Percentiles rank a stretch among this genome's conserved stretches.
Evolutionary conservation across 2,888 invertebrate species (phyloP).

Genomic region (Bursaphelenchus okinawaensis): DNA sequence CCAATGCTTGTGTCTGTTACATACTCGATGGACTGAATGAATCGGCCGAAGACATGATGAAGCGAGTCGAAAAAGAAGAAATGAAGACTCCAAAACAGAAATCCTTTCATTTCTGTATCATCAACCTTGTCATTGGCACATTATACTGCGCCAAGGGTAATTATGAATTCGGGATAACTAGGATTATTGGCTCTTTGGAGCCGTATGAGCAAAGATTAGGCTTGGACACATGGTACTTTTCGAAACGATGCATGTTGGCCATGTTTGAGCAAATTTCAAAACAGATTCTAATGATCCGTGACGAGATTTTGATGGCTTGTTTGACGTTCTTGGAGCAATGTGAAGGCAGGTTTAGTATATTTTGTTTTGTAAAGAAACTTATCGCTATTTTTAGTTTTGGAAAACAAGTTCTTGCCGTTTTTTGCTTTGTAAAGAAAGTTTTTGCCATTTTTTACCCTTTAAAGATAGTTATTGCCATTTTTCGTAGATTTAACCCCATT

Average conservation of each 20-base stretch:
- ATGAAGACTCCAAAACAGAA: conserved; percentile 85
- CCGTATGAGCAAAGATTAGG: conserved; percentile 88
- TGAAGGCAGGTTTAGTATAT: conserved; percentile 67
- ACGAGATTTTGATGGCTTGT: conserved; percentile 76
- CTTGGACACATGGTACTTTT: conserved; percentile 81
- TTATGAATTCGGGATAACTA: conserved; percentile 94
- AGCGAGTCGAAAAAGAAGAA: conserved; percentile 96
- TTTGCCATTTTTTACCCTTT: too few species aligned
- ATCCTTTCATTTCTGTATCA: conserved; percentile 89
- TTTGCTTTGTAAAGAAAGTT: too few species aligned
- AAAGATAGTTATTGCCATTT: too few species aligned
- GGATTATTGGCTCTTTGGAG: conserved; percentile 91
- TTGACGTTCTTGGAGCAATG: conserved; percentile 82
- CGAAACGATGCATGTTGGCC: conserved; percentile 67
- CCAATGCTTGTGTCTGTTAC: conserved; percentile 95
- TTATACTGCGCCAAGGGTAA: conserved; percentile 97
- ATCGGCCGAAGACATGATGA: conserved; percentile 95
- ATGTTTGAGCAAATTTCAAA: conserved; percentile 82
- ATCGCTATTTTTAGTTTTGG: too few species aligned
- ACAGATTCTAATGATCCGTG: conserved; percentile 80
- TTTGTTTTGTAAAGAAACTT: too few species aligned
- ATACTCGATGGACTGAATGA: conserved; percentile 98
- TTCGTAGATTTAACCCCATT: too few species aligned
- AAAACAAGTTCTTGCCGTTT: too few species aligned
- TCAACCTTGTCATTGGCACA: conserved; percentile 96